Conservation (phyloP, 2,113 vertebrate genomes). For the Campylorhamphus procurvoides region DNA sequence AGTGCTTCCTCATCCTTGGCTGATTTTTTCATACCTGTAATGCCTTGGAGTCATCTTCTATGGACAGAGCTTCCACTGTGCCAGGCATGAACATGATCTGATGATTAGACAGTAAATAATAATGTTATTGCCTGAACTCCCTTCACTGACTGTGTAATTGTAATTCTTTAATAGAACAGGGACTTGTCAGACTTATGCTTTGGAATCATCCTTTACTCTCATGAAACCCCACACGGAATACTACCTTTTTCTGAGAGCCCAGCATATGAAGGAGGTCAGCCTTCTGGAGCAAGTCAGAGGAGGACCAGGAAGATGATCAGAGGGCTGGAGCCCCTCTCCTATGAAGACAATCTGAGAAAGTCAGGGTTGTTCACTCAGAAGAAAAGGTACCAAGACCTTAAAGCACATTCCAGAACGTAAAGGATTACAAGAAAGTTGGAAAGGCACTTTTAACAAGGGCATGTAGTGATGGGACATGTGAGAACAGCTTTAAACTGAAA, state of each 20-base stretch:
- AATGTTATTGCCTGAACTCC: not conserved
- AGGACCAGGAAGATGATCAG: not conserved
- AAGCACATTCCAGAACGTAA: not conserved
- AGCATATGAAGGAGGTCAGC: not conserved
- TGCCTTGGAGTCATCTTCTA: not conserved
- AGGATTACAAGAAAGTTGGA: not conserved
- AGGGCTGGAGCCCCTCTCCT: not conserved
- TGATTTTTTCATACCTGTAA: not conserved
- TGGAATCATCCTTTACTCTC: not conserved
- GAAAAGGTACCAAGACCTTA: not conserved
- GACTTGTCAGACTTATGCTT: not conserved
- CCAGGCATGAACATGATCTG: not conserved
- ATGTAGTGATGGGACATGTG: too few species aligned
- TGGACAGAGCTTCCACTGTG: not conserved
- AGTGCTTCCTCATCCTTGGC: not conserved
- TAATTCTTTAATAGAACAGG: not conserved
- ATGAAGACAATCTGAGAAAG: not conserved
- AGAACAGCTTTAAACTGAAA: not conserved
- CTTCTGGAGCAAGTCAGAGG: not conserved
- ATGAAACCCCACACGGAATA: not conserved
- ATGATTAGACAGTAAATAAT: not conserved
- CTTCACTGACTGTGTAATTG: not conserved
- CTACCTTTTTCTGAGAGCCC: not conserved
- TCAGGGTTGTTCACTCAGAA: not conserved
- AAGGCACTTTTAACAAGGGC: not conserved